phyloP scores from a whole-genome alignment of 2,113 vertebrate genomes.

The Promerops cafer region DNA sequence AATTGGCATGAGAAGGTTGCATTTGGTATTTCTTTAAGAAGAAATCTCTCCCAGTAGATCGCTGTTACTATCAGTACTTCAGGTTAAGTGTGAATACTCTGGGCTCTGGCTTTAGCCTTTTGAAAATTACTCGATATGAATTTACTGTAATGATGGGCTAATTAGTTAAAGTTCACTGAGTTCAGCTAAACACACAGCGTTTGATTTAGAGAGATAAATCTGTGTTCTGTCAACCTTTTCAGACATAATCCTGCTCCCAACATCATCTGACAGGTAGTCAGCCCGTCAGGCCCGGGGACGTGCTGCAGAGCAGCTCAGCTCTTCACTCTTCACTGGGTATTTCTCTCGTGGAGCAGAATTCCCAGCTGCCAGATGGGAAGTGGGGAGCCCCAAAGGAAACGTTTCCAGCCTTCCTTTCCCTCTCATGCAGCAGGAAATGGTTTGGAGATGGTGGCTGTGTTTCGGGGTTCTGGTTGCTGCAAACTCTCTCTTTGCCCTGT shows the following conservation, averaged over 20 bases:
- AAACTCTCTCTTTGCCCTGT: not conserved
- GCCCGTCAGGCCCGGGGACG: slow-evolving; percentile 48
- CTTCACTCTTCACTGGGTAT: slow-evolving; percentile 56
- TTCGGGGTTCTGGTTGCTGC: not conserved
- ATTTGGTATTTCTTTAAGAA: not conserved
- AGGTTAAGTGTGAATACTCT: not conserved
- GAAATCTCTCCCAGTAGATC: not conserved
- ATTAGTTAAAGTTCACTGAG: slow-evolving; percentile 65
- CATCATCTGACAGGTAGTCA: slow-evolving; percentile 63
- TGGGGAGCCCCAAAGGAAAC: not conserved
- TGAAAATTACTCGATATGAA: not conserved
- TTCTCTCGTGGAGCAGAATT: slow-evolving; percentile 37
- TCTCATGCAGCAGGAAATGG: not conserved
- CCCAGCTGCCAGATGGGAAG: slow-evolving; percentile 1
- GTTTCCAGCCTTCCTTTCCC: not conserved
- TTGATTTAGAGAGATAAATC: slow-evolving; percentile 64
- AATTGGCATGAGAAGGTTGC: not conserved
- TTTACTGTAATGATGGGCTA: slow-evolving; percentile 60
- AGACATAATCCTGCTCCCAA: slow-evolving; percentile 44
- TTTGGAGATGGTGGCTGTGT: not conserved
- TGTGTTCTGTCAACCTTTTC: slow-evolving; percentile 66
- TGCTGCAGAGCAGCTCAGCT: slow-evolving; percentile 45
- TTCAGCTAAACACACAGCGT: slow-evolving; percentile 44
- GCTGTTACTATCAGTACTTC: not conserved
- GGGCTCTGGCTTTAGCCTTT: not conserved